These are phyloP conservation scores for Epistrophe grossulariae DNA, from an alignment of 2,888 invertebrate genomes.

Conservation along the genomic window DNA sequence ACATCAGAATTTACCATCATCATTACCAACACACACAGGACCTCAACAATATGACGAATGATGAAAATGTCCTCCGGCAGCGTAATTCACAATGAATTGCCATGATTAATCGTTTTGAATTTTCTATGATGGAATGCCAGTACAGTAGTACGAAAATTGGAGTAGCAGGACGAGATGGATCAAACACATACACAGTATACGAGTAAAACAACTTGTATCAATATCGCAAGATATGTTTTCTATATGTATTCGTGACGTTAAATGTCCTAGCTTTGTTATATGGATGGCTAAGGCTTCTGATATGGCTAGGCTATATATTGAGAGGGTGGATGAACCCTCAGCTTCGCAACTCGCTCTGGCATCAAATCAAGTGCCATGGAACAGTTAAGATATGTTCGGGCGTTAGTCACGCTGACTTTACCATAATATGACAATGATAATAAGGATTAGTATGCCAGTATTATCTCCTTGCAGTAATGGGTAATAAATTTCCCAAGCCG, in stretches of 20 bases:
- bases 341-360: not conserved
- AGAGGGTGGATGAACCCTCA: conserved; percentile 47
- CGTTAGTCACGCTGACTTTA: conserved; percentile 58
- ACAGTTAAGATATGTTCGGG: conserved; percentile 59
- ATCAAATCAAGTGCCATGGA: conserved; percentile 35
- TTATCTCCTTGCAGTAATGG: conserved; percentile 73
- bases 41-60: conserved; percentile 75
- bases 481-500: conserved; percentile 68
- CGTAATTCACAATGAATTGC: conserved; percentile 76
- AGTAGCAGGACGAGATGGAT: conserved; percentile 22
- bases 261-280: conserved; percentile 2
- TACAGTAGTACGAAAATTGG: conserved; percentile 6
- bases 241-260: not conserved
- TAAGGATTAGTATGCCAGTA: conserved; percentile 72
- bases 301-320: too few species aligned
- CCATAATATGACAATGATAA: conserved; percentile 66
- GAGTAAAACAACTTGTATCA: conserved; percentile 8
- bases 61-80: conserved; percentile 76
- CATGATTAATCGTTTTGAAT: conserved; percentile 76
- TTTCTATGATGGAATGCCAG: conserved; percentile 69
- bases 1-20: conserved; percentile 74
- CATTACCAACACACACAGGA: conserved; percentile 67
- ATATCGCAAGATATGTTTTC: conserved; percentile 16
- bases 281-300: not conserved
- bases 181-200: conserved; percentile 18